phyloP scores from a whole-genome alignment of 2,888 invertebrate species.

The Spialia ferax region DNA sequence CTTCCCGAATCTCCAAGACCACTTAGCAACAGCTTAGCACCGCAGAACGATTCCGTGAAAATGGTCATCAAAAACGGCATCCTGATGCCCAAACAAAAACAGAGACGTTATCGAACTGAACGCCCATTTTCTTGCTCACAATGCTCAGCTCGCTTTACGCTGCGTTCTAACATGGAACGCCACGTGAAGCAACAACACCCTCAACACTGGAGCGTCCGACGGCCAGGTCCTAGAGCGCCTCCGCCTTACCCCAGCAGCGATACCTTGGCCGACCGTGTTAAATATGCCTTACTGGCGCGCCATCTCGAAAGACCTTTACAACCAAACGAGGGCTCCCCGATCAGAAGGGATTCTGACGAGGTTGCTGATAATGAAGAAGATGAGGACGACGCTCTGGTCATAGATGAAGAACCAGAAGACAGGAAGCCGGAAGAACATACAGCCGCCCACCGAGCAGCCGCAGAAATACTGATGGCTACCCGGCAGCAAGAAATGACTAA shows the following conservation, averaged over 20 bases:
- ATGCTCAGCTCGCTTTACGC: slow-evolving; percentile 95
- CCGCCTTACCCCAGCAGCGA: slow-evolving; percentile 71
- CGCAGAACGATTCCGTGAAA: slow-evolving; percentile 90
- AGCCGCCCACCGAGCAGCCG: slow-evolving; percentile 86
- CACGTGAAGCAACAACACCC: slow-evolving; percentile 98
- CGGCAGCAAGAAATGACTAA: slow-evolving; percentile 78
- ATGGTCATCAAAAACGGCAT: slow-evolving; percentile 97
- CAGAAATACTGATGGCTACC: slow-evolving; percentile 85
- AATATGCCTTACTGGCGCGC: slow-evolving; percentile 92
- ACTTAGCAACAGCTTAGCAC: slow-evolving; percentile 71
- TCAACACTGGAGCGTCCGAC: slow-evolving; percentile 94
- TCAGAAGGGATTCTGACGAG: slow-evolving; percentile 82
- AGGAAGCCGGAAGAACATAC: slow-evolving; percentile 67
- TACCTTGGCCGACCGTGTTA: slow-evolving; percentile 82
- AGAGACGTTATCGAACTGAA: slow-evolving; percentile 95
- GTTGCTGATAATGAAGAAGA: slow-evolving; percentile 89
- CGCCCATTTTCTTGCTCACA: slow-evolving; percentile 96
- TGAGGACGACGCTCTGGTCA: slow-evolving; percentile 89
- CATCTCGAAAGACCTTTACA: slow-evolving; percentile 89
- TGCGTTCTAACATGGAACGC: slow-evolving; percentile 97
- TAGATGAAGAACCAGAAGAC: slow-evolving; percentile 88
- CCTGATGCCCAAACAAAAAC: slow-evolving; percentile 96
- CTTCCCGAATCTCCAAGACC: slow-evolving; percentile 79
- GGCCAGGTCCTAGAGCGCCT: slow-evolving; percentile 81
- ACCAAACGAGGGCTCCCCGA: slow-evolving; percentile 71